Conservation (phyloP, 2,888 invertebrate species). For the Keiferia lycopersicella region DNA sequence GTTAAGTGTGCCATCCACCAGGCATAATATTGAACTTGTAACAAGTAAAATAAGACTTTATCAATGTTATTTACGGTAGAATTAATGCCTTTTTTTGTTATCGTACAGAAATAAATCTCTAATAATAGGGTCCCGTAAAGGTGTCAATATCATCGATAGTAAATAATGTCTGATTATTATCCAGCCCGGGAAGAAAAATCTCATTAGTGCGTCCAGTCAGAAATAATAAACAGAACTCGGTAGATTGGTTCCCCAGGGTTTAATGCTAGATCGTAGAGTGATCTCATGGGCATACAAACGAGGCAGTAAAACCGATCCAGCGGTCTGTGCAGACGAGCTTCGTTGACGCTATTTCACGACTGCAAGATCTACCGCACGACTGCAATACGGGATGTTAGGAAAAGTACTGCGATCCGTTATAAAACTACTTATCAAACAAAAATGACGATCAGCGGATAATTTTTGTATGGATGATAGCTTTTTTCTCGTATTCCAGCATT, state of each 20-base stretch:
- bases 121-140: neutral
- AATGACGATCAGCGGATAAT: no score
- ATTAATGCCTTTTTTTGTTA: no score
- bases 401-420: no score
- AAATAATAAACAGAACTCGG: slow-evolving; percentile 5
- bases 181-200: slow-evolving; percentile 1
- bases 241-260: slow-evolving; percentile 6
- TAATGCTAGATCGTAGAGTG: slow-evolving; percentile 13
- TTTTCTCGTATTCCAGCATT: no score
- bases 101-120: no score
- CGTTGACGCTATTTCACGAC: neutral
- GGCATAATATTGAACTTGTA: no score
- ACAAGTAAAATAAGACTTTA: no score
- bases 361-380: neutral
- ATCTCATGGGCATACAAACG: slow-evolving; percentile 22
- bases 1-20: no score
- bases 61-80: no score
- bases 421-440: no score
- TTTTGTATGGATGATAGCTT: no score
- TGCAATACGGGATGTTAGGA: no score
- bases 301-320: slow-evolving; percentile 16
- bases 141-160: neutral
- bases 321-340: neutral
- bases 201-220: slow-evolving; percentile 7
- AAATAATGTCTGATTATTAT: neutral